Percentiles rank a stretch among this genome's conserved stretches.
Conservation (phyloP, 2,888 invertebrate genomes). For the Cataglyphis cursor region DNA sequence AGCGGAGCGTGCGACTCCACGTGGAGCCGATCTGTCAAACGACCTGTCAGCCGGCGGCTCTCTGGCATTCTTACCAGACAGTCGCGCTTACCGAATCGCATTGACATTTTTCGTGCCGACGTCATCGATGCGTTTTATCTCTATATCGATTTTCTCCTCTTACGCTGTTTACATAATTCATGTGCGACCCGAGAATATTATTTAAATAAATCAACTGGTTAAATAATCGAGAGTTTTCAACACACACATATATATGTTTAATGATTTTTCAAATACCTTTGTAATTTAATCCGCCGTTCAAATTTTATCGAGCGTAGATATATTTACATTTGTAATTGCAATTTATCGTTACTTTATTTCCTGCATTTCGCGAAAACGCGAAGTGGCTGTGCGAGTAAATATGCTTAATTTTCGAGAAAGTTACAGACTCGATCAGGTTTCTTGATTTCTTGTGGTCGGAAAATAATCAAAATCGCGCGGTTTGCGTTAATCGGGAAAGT, state of each 20-base stretch:
- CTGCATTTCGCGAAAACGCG: not conserved
- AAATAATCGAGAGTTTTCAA: not conserved
- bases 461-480: conserved; percentile 61
- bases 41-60: conserved; percentile 59
- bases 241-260: no score
- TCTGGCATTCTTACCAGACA: conserved; percentile 52
- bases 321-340: not conserved
- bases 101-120: conserved; percentile 32
- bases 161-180: not conserved
- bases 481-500: conserved; percentile 34
- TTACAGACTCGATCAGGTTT: conserved; percentile 35
- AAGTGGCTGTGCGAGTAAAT: conserved; percentile 23
- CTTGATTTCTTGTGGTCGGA: conserved; percentile 55
- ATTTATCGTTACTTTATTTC: conserved; percentile 33
- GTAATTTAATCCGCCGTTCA: not conserved
- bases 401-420: conserved; percentile 62
- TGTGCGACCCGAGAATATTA: not conserved
- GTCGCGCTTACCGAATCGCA: conserved; percentile 12
- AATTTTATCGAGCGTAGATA: not conserved
- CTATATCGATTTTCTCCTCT: conserved; percentile 8
- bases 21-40: conserved; percentile 68
- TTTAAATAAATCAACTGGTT: not conserved
- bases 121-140: conserved; percentile 2
- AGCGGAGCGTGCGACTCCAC: conserved; percentile 69
- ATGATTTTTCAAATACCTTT: not conserved